Evolutionary conservation across 2,113 vertebrate species (phyloP).

Genomic region (Platichthys stellatus): DNA sequence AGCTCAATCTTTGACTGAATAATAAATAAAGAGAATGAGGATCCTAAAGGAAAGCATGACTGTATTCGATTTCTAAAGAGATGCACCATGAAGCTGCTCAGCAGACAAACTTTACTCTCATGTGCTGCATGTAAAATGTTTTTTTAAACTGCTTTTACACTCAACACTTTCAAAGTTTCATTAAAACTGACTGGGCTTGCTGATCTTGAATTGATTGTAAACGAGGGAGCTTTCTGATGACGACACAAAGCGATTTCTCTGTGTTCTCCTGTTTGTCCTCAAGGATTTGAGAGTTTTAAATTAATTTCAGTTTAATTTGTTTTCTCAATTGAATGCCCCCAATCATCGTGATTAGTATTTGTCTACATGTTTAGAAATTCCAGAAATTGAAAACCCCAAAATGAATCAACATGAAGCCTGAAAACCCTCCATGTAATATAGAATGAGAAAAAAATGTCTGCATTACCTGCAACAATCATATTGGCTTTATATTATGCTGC

Average conservation of each 20-base stretch:
- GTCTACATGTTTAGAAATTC: neutral
- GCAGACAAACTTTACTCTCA: neutral
- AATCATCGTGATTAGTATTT: neutral
- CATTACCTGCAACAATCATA: neutral
- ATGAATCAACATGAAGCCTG: neutral
- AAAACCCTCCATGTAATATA: neutral
- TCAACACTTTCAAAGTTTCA: conserved; percentile 4
- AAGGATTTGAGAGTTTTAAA: neutral
- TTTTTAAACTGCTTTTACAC: neutral
- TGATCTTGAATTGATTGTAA: conserved; percentile 5
- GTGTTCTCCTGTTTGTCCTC: neutral
- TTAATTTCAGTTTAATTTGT: neutral
- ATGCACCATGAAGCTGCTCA: neutral
- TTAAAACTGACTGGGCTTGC: conserved; percentile 5
- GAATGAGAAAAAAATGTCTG: neutral
- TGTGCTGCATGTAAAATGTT: conserved; percentile 38
- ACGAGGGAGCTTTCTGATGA: neutral
- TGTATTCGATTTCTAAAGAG: conserved; percentile 7
- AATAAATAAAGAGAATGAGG: neutral
- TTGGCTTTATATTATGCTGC: too few species aligned
- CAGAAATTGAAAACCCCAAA: neutral
- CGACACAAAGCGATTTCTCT: neutral
- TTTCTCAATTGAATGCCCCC: neutral
- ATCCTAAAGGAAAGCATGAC: conserved; percentile 23
- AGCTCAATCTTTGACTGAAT: neutral